Base-by-base conservation (phyloP, 2,113 vertebrate genomes). In the Tragulus kanchil region DNA sequence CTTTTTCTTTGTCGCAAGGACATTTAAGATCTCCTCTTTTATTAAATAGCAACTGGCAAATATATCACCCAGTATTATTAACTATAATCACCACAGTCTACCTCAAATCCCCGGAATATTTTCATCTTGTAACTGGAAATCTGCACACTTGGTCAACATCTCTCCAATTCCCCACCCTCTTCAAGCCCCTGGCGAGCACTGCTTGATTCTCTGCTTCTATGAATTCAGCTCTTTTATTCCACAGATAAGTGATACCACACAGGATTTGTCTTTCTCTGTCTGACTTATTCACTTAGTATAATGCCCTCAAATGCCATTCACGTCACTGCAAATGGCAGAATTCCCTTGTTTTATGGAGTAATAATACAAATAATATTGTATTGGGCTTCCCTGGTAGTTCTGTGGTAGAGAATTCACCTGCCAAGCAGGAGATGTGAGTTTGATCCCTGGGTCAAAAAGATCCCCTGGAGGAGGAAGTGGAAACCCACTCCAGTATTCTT, bases 231-330 rank as follows among this genome's bases (percentile, higher is more conserved):
- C 50, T 50, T 42, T 31, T 25, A 11, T n/a, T 10, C 50, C 28
- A 23, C 8, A 0, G 8, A 8, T 4, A 10, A 8, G 5, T 11
- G 25, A 16, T 1, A 7, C 5, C 23, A 1, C 23, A 31, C 0
- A 8, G 17, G 16, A 6, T 28, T 13, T 10, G 75, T 45, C 16
- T 42, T 21, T 45, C 61, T n/a, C n/a, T n/a, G n/a, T 82, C 16
- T 10, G 48, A n/a, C 17, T 58, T 8, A 6, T 10, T 31, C 50
- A 4, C 50, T 11, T 6, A 67, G 50, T 25, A 9, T 45, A 28
- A n/a, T 0, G 25, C 36, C 61, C 50, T 45, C 25, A 3, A 15
- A 9, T 28, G 10, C 88, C 59, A 36, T 12, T 25, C 16, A 3
- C 3, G n/a, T 4, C 15, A 50, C 1, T n/a, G 1, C 50, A 4